A percentile compares a stretch with the other conserved stretches of the same genome.
Evolutionary conservation across 1,140 invertebrate species (phyloP).

Genomic region (Camponotus vicinus): DNA sequence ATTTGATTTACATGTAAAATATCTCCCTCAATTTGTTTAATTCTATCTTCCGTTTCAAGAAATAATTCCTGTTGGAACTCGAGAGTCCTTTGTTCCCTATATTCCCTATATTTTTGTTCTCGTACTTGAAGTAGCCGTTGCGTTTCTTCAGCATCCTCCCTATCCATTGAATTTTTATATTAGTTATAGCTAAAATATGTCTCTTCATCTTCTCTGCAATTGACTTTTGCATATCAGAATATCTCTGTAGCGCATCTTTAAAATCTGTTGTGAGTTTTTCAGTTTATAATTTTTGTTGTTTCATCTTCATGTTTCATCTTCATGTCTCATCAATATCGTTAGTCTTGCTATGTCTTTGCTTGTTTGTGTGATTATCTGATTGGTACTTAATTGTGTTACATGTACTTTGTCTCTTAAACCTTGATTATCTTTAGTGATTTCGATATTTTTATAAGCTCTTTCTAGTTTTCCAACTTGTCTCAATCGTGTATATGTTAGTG

Average conservation of each 20-base stretch:
- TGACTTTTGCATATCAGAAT: conserved; percentile 91
- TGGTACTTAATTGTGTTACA: conserved; percentile 92
- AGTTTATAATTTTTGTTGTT: conserved; percentile 93
- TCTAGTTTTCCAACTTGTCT: conserved; percentile 90
- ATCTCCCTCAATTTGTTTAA: conserved; percentile 93
- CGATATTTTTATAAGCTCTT: conserved; percentile 91
- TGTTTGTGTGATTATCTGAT: conserved; percentile 91
- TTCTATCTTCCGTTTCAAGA: conserved; percentile 90
- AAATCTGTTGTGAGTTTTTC: conserved; percentile 94
- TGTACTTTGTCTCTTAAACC: conserved; percentile 90
- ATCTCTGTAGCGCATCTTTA: conserved; percentile 92
- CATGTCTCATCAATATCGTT: conserved; percentile 88
- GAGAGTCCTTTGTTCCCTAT: conserved; percentile 82
- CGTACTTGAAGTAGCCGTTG: conserved; percentile 81
- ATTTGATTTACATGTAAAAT: conserved; percentile 97
- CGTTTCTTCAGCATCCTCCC: conserved; percentile 84
- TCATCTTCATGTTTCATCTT: conserved; percentile 90
- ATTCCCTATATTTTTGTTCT: conserved; percentile 75
- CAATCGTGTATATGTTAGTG: conserved; percentile 92
- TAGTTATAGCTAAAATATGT: conserved; percentile 88
- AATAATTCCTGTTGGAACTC: conserved; percentile 93
- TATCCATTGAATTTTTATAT: conserved; percentile 79
- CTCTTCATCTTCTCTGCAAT: conserved; percentile 93
- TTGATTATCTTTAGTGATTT: conserved; percentile 91
- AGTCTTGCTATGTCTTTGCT: conserved; percentile 91